Evolutionary conservation across 2,797 vertebrate species (phyloP), one percentile per base, ranked within the genome.

Genomic region (Eurystomus glaucurus): DNA sequence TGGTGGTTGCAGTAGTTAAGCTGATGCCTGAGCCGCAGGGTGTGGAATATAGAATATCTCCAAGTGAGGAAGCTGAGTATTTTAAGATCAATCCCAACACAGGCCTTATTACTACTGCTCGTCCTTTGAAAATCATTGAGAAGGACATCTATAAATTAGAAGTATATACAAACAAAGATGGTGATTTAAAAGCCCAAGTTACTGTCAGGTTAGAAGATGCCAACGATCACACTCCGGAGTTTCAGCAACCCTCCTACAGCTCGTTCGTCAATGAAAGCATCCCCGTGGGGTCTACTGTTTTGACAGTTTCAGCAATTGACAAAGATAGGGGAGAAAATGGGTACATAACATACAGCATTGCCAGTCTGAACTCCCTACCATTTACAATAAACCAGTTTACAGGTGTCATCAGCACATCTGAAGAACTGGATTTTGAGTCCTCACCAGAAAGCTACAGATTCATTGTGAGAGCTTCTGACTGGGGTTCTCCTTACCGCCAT

Each of bases 301-400:
- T 99, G 86, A 95, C 98, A 3, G 98, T 99, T 74, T 99, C 98
- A 9, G 99, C 99, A 41, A 98, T 97, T 26, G 99, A 99, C 95
- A 98, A 98, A 58, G 99, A 99, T 86, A 98, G 97, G 90, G 99
- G 99, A 51, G 99, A 99, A 97, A 99, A 99, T 20, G 99, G 99
- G 46, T 99, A 99, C 71, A 99, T 99, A 83, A 99, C 99, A 2
- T 99, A 99, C 48, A 99, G 99, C 94, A 99, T 99, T 85, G 99
- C 99, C 72, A 99, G 99, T 93, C 96, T 99, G 74, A 98, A 98
- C 94, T 93, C 98, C 2, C 92, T 99, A 22, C 99, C 99, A 0
- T 99, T 99, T 96, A 97, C 98, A 88, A 99, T 99, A 95, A 99
- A 99, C 95, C 99, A 99, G 96, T 99, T 99, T 97, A 99, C 99